Evolutionary conservation across 1,140 invertebrate genomes (phyloP).

Genomic region (Aplysia californica): DNA sequence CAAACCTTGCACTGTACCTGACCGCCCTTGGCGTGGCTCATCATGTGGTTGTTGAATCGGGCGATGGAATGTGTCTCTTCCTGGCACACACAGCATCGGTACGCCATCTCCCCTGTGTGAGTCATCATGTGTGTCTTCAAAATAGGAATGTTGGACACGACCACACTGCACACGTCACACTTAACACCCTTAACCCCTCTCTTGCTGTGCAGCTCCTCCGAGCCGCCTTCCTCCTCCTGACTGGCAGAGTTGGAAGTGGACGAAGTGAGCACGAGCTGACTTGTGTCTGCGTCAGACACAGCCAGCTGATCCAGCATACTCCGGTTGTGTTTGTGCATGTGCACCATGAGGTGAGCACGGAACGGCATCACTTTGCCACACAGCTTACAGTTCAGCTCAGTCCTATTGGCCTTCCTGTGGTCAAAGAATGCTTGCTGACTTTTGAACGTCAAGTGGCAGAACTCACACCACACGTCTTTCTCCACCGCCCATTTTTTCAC

Average conservation of each 20-base stretch:
- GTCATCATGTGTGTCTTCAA: constrained; percentile 21
- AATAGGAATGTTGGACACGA: neutral
- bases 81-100: constrained; percentile 16
- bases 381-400: neutral
- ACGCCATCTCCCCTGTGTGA: constrained; percentile 15
- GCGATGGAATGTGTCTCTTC: neutral
- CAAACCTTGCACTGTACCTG: constrained; percentile 7
- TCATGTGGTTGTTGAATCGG: neutral
- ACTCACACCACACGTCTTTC: constrained; percentile 1
- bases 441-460: neutral
- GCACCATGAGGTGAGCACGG: constrained; percentile 13
- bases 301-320: neutral
- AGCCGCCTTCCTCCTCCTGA: neutral
- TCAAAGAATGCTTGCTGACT: constrained; percentile 4
- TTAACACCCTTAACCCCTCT: neutral
- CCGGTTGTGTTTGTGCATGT: constrained; percentile 5
- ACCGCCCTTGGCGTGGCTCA: neutral
- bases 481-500: neutral
- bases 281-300: neutral
- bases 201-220: neutral
- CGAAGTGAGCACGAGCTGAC: neutral
- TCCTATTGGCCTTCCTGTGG: constrained; percentile 6
- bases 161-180: constrained; percentile 2
- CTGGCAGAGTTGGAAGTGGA: too few relatives aligned
- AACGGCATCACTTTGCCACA: constrained; percentile 6